Evolutionary conservation across 2,113 vertebrate genomes (phyloP), one percentile per base, ranked within the genome.

Genomic region (Phrynosoma platyrhinos): DNA sequence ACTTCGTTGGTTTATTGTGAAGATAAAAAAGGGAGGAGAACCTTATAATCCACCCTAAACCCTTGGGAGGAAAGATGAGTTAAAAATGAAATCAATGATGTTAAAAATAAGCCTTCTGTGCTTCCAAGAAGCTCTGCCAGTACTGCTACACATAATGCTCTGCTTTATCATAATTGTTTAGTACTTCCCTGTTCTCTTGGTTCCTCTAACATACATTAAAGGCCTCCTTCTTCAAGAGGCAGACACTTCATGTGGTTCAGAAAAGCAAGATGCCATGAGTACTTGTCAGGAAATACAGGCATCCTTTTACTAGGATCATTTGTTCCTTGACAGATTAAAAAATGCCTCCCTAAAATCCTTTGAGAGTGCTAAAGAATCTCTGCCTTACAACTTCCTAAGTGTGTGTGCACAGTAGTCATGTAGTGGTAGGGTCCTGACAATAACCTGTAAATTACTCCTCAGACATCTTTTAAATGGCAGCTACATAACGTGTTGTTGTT

Each of bases 171-270:
- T 86, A 90, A 40, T 87, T 91, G 85, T 71, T 90, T 88, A 68
- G 78, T 87, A 74, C 12, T 14, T 66, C 20, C 66, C 83, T 90
- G 83, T 86, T 76, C 79, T 40, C 68, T 69, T 52, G 53, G 1
- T 71, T 88, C 52, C 86, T 77, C 72, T 74, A 40, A 36, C 32
- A 36, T 18, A 74, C 81, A 82, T 82, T 81, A 93, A 90, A 66
- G 4, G 40, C 10, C 42, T 88, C 75, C 71, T 89, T 79, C 68
- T 91, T 87, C 66, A 84, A 74, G 78, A 72, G 21, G 53, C 52
- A 23, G 69, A 88, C 42, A 66, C 23, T 76, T 85, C 86, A 42
- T 47, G 47, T 0, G 1, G 7, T 5, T 40, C 83, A 88, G 21
- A 36, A 23, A 84, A 92, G 68, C 80, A 30, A 16, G 79, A 84